phyloP scores from a whole-genome alignment of 2,797 vertebrate species.

The Phaenicophaeus curvirostris region DNA sequence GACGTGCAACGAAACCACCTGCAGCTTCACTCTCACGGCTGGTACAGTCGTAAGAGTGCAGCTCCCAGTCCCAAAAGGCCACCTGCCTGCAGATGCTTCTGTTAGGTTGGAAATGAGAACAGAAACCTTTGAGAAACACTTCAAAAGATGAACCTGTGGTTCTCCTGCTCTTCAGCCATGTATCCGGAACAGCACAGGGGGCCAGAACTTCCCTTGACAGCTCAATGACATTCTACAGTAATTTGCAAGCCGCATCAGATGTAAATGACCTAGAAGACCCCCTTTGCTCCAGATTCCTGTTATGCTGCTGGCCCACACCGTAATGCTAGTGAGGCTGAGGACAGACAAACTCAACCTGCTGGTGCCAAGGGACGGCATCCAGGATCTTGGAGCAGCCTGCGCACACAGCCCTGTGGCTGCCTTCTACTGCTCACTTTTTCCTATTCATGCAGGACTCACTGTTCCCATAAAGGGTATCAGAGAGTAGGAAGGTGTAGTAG shows the following conservation, averaged over 20 bases:
- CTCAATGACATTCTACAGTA: rapidly evolving
- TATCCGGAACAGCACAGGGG: rapidly evolving
- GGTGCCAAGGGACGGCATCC: rapidly evolving
- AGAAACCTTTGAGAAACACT: background rate
- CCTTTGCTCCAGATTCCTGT: background rate
- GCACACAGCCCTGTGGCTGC: rapidly evolving
- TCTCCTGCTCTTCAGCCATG: background rate
- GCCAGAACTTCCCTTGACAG: background rate
- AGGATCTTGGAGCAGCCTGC: rapidly evolving
- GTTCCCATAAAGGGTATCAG: background rate
- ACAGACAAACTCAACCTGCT: background rate
- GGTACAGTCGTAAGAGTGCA: background rate
- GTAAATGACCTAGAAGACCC: background rate
- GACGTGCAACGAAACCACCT: background rate
- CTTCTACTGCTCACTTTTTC: background rate
- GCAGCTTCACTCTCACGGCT: background rate
- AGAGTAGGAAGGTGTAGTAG: background rate
- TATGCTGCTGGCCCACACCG: background rate
- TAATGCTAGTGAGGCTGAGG: background rate
- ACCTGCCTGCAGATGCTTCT: background rate
- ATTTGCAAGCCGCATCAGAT: background rate
- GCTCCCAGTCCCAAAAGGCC: background rate
- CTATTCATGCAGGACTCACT: background rate
- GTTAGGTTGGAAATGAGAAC: background rate
- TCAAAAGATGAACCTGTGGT: background rate